These are phyloP conservation scores for Sternotherus odoratus DNA, from an alignment of 2,797 vertebrate genomes.

Conservation along the genomic window DNA sequence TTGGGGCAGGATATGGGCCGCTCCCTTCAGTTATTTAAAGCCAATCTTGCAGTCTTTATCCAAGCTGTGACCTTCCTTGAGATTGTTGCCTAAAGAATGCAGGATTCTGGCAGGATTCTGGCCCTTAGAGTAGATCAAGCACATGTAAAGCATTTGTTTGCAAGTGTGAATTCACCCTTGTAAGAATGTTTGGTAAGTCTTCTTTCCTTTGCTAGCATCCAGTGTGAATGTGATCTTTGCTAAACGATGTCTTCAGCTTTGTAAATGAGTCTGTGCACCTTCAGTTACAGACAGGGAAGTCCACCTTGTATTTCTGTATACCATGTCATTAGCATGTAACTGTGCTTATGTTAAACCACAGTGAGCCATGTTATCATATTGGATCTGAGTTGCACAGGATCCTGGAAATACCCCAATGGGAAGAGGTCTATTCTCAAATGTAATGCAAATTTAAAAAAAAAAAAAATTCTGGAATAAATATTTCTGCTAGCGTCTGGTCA, in stretches of 20 bases:
- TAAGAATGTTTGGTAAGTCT: neutral
- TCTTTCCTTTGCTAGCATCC: neutral
- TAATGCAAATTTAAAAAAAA: neutral
- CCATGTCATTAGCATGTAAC: neutral
- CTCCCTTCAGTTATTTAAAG: neutral
- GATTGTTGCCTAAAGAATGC: constrained; percentile 15
- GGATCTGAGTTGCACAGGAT: neutral
- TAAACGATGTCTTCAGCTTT: constrained; percentile 1
- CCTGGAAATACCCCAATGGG: neutral
- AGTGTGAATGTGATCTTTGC: neutral
- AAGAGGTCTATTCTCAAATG: neutral
- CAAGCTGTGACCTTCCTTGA: constrained; percentile 19
- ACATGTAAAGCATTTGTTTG: neutral
- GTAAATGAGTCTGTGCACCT: neutral
- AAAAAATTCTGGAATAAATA: neutral
- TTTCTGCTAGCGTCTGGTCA: neutral
- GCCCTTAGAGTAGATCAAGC: constrained; percentile 22
- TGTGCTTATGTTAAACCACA: neutral
- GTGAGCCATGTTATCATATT: neutral
- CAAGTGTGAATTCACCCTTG: neutral
- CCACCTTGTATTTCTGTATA: neutral
- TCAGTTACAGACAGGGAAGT: neutral
- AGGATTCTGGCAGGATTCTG: constrained; percentile 14
- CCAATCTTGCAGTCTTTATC: neutral
- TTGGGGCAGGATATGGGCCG: neutral